Percentiles rank a stretch among this genome's conserved stretches.
Evolutionary conservation across 2,888 invertebrate species (phyloP).

Genomic region (Euphydryas editha): DNA sequence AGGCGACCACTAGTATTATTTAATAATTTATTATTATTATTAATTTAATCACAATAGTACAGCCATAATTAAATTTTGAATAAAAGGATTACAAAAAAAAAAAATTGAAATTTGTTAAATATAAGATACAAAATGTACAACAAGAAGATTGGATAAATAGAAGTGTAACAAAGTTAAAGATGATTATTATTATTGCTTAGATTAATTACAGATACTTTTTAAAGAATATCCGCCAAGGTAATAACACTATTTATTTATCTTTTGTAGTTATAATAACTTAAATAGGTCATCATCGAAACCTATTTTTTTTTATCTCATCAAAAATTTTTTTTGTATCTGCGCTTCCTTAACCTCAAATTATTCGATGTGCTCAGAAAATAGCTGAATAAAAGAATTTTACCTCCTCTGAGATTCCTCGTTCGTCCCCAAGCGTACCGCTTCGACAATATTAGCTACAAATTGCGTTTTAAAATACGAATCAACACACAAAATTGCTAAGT

Average conservation of each 20-base stretch:
- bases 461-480: constrained; percentile 42
- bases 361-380: constrained; percentile 35
- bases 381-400: constrained; percentile 35
- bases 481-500: constrained; percentile 28
- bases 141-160: too few relatives aligned
- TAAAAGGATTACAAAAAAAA: too few relatives aligned
- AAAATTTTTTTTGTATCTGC: constrained; percentile 25
- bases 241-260: neutral
- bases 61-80: too few relatives aligned
- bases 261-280: neutral
- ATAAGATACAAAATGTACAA: too few relatives aligned
- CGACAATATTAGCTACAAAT: constrained; percentile 39
- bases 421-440: constrained; percentile 19
- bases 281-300: neutral
- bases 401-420: constrained; percentile 27
- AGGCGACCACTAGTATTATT: too few relatives aligned
- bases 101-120: too few relatives aligned
- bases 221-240: too few relatives aligned
- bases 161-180: too few relatives aligned
- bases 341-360: constrained; percentile 19
- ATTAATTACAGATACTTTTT: too few relatives aligned
- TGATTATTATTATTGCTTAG: too few relatives aligned
- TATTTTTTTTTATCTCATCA: constrained; percentile 33
- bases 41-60: too few relatives aligned
- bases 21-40: too few relatives aligned